Percentiles rank a stretch among this genome's conserved stretches.
Evolutionary conservation across 2,113 vertebrate genomes (phyloP).

Genomic region (Phaethon lepturus): DNA sequence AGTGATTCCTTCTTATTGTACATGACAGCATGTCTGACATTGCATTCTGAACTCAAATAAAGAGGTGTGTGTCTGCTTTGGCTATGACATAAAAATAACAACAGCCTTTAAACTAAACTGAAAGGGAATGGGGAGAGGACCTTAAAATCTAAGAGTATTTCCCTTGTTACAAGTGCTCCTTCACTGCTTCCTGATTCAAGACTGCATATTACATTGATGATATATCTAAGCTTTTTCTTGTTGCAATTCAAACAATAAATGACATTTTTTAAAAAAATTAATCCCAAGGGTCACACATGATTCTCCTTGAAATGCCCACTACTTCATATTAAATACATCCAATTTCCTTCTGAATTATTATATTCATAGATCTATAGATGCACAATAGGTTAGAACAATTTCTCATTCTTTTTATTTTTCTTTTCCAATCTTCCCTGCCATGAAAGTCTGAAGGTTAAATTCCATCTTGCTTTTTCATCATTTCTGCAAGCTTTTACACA

Average conservation of each 20-base stretch:
- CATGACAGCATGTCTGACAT: background rate
- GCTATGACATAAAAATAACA: background rate
- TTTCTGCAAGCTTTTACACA: background rate
- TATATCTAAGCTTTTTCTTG: background rate
- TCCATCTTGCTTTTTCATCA: background rate
- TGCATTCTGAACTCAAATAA: background rate
- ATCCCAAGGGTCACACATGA: background rate
- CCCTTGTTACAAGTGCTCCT: background rate
- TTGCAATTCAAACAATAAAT: background rate
- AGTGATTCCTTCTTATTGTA: background rate
- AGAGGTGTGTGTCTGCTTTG: background rate
- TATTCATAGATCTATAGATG: background rate
- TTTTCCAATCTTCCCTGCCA: background rate
- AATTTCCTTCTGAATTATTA: slow-evolving; percentile 19
- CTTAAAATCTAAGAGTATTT: background rate
- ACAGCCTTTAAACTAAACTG: background rate
- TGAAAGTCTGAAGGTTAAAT: slow-evolving; percentile 9
- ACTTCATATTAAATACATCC: slow-evolving; percentile 6
- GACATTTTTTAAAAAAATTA: background rate
- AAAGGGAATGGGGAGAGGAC: background rate
- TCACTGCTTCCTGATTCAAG: background rate
- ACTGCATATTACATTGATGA: background rate
- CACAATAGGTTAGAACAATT: background rate
- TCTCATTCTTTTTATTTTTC: background rate
- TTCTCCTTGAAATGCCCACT: slow-evolving; percentile 14